Conservation (phyloP, 2,797 vertebrate genomes). For the Staurois parvus region DNA sequence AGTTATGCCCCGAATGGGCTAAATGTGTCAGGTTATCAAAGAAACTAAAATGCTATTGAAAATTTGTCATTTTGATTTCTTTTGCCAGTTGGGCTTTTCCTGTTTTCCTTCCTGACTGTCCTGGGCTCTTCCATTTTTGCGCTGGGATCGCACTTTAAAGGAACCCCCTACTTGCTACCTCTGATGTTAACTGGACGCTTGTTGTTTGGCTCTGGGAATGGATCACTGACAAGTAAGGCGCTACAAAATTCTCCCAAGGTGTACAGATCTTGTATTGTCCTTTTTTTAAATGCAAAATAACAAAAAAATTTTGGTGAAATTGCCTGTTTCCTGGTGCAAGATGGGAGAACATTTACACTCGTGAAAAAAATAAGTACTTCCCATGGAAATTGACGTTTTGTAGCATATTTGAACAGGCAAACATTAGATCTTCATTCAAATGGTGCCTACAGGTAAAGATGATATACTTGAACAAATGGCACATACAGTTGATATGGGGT, state of each 20-base stretch:
- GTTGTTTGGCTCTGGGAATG: conserved; percentile 85
- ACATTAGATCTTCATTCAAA: too few species aligned
- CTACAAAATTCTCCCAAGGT: too few species aligned
- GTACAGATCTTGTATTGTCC: neutral
- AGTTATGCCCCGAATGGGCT: too few species aligned
- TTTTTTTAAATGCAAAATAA: neutral
- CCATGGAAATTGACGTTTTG: too few species aligned
- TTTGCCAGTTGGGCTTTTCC: conserved; percentile 80
- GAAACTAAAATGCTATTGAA: too few species aligned
- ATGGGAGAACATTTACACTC: too few species aligned
- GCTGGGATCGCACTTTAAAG: conserved; percentile 85
- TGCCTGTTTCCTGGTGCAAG: neutral
- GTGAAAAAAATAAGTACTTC: too few species aligned
- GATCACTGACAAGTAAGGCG: conserved; percentile 82
- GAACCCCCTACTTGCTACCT: conserved; percentile 80
- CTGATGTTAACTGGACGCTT: conserved; percentile 85
- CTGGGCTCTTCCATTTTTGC: conserved; percentile 84
- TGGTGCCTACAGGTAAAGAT: too few species aligned
- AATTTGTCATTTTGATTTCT: neutral
- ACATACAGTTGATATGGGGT: too few species aligned
- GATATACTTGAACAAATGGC: too few species aligned
- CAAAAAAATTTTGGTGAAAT: neutral
- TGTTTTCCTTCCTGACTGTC: conserved; percentile 84
- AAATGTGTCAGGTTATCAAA: too few species aligned
- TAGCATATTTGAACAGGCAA: too few species aligned